Evolutionary conservation across 2,797 vertebrate species (phyloP).

Genomic region (Sus cebifrons): DNA sequence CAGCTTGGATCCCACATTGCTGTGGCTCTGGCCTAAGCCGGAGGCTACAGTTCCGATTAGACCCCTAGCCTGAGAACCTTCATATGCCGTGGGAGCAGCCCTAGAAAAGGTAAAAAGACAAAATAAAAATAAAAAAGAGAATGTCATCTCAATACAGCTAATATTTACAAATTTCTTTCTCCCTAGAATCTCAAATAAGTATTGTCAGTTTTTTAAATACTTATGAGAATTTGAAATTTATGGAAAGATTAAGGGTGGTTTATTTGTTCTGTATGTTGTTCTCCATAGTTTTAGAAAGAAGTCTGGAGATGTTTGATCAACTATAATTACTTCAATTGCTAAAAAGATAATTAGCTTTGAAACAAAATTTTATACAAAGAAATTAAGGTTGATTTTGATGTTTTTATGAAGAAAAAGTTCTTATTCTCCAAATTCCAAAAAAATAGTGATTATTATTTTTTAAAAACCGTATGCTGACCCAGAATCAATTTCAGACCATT

Average conservation of each 20-base stretch:
- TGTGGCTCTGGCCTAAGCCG: too few species aligned
- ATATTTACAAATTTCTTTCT: not conserved
- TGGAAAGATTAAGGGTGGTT: not conserved
- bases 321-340: not conserved
- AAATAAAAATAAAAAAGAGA: not conserved
- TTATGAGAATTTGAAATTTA: not conserved
- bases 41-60: too few species aligned
- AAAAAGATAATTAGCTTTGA: conserved; percentile 1
- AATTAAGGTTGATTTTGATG: not conserved
- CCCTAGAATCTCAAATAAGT: not conserved
- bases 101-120: too few species aligned
- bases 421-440: not conserved
- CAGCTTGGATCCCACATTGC: too few species aligned
- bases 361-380: not conserved
- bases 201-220: not conserved
- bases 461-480: not conserved
- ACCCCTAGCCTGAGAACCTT: too few species aligned
- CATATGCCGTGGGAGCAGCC: too few species aligned
- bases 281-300: not conserved
- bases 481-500: conserved; percentile 32
- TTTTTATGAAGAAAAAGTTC: not conserved
- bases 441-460: not conserved
- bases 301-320: not conserved
- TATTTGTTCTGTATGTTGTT: not conserved
- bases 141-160: not conserved